phyloP scores from a whole-genome alignment of 2,888 invertebrate species.

The Linnaemya vulpina region DNA sequence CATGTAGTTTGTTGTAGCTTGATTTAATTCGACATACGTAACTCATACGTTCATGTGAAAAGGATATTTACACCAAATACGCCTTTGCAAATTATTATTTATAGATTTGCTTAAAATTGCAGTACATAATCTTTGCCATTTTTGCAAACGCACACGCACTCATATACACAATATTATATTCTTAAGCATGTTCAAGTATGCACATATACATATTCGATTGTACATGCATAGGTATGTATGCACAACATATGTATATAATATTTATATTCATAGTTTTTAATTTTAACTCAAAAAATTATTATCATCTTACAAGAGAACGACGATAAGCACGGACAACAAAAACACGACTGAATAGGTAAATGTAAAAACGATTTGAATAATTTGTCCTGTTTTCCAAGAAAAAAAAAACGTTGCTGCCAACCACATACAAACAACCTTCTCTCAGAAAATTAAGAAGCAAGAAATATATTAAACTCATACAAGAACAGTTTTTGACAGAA shows the following conservation, averaged over 20 bases:
- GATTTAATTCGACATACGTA: conserved; percentile 36
- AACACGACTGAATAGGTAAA: conserved; percentile 79
- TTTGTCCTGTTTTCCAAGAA: conserved; percentile 62
- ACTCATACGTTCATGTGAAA: conserved; percentile 51
- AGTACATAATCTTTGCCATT: not conserved
- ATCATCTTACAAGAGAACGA: conserved; percentile 74
- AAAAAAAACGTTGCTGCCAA: conserved; percentile 50
- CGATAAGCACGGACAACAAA: conserved; percentile 80
- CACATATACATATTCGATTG: not conserved
- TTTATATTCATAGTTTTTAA: conserved; percentile 35
- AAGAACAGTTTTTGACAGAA: conserved; percentile 1
- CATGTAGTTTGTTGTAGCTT: conserved; percentile 34
- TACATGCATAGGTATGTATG: not conserved
- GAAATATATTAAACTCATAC: conserved; percentile 34
- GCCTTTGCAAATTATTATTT: conserved; percentile 42
- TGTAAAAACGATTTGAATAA: conserved; percentile 60
- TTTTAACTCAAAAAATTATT: conserved; percentile 49
- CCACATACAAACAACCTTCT: conserved; percentile 51
- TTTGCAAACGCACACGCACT: not conserved
- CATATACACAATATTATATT: not conserved
- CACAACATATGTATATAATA: not conserved
- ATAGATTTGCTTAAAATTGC: conserved; percentile 50
- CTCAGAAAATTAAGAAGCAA: conserved; percentile 39
- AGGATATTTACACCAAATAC: not conserved
- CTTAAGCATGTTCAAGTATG: not conserved